phyloP scores from a whole-genome alignment of 2,113 vertebrate genomes.

The Thomomys bottae region DNA sequence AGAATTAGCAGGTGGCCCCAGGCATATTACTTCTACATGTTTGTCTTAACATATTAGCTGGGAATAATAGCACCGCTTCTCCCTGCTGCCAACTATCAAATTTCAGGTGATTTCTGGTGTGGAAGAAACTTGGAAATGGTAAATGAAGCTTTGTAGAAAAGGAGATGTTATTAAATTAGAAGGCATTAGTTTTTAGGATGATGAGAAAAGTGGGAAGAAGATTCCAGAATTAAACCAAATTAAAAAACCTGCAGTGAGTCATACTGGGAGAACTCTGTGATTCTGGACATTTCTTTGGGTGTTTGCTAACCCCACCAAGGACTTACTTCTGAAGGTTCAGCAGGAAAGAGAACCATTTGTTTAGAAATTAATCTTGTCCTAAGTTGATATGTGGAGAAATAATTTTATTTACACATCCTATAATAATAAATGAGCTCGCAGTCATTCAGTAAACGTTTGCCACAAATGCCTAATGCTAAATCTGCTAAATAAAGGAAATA shows the following conservation, averaged over 20 bases:
- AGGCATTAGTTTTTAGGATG: background rate
- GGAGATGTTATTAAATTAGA: background rate
- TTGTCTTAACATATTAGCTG: background rate
- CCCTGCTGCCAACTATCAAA: background rate
- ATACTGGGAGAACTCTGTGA: background rate
- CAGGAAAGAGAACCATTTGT: background rate
- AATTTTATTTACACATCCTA: slow-evolving; percentile 43
- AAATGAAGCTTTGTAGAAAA: background rate
- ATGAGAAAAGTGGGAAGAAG: slow-evolving; percentile 19
- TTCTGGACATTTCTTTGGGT: slow-evolving; percentile 6
- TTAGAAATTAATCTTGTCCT: slow-evolving; percentile 36
- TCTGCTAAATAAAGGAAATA: background rate
- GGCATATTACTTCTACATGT: background rate
- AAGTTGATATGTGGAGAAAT: slow-evolving; percentile 6
- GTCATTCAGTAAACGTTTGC: background rate
- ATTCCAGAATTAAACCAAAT: slow-evolving; percentile 44
- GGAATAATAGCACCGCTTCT: background rate
- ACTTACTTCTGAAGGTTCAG: slow-evolving; percentile 46
- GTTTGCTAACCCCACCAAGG: background rate
- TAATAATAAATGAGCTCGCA: background rate
- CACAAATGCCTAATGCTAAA: background rate
- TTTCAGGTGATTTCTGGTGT: background rate
- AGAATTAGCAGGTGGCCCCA: background rate
- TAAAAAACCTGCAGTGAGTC: background rate
- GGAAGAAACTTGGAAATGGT: slow-evolving; percentile 9